A percentile compares a stretch with the other conserved stretches of the same genome.
Conservation (phyloP, 92 coral and sea anemone species). For the Siderastrea radians region DNA sequence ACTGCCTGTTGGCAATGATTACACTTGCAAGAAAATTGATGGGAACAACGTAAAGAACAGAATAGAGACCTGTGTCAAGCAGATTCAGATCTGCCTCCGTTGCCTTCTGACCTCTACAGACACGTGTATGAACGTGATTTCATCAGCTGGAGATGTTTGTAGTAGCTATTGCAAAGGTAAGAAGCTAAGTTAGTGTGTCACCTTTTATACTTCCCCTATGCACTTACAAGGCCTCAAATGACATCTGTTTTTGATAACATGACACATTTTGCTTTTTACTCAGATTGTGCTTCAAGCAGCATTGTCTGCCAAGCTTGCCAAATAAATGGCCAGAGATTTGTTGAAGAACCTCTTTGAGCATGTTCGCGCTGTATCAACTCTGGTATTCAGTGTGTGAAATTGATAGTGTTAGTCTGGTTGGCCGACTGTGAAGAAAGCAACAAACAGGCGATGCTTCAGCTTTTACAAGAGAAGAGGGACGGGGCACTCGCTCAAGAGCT, state of each 20-base stretch:
- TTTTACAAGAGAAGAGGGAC: slow-evolving; percentile 14
- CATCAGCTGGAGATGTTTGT: slow-evolving; percentile 23
- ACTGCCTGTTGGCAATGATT: slow-evolving; percentile 56
- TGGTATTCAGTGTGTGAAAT: slow-evolving; percentile 51
- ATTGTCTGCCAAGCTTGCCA: slow-evolving; percentile 24
- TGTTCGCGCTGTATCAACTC: slow-evolving; percentile 34
- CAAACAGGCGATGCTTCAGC: slow-evolving; percentile 47
- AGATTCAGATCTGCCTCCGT: slow-evolving; percentile 52
- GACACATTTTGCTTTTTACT: slow-evolving; percentile 12
- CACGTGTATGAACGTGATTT: slow-evolving; percentile 38
- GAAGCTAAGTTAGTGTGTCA: too few species aligned
- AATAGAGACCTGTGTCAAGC: slow-evolving; percentile 45
- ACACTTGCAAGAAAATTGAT: slow-evolving; percentile 29
- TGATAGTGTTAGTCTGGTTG: slow-evolving; percentile 44
- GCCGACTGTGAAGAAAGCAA: slow-evolving; percentile 54
- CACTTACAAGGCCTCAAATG: neutral
- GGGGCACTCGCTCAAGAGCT: slow-evolving; percentile 26
- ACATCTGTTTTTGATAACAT: neutral
- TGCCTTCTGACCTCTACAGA: slow-evolving; percentile 42
- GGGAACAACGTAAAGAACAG: slow-evolving; percentile 37
- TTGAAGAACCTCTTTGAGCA: slow-evolving; percentile 48
- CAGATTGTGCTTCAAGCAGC: slow-evolving; percentile 37
- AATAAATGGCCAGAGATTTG: slow-evolving; percentile 42
- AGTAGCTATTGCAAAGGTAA: slow-evolving; percentile 14
- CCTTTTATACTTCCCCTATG: slow-evolving; percentile 1